Conservation (phyloP, 2,797 vertebrate genomes). For the Cossypha caffra region DNA sequence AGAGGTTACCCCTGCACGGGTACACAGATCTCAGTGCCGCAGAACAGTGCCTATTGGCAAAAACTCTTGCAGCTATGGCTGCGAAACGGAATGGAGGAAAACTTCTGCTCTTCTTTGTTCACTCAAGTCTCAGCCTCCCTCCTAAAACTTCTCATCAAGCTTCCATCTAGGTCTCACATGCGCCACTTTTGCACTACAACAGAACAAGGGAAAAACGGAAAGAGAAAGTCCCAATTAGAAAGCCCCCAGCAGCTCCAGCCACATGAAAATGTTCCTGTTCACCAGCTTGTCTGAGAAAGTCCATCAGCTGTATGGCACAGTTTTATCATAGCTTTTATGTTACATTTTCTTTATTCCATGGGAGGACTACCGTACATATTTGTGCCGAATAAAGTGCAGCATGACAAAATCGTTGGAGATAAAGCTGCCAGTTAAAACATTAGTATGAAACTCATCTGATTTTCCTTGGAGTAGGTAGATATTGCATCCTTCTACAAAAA, state of each 20-base stretch:
- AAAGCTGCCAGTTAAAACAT: background rate
- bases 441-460: background rate
- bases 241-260: background rate
- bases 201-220: background rate
- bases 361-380: background rate
- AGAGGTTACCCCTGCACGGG: background rate
- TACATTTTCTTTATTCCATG: background rate
- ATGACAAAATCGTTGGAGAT: background rate
- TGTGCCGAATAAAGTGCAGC: background rate
- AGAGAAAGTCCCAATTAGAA: background rate
- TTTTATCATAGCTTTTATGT: background rate
- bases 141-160: background rate
- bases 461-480: background rate
- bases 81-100: background rate
- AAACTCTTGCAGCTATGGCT: background rate
- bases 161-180: background rate
- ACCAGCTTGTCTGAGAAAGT: accelerated
- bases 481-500: background rate
- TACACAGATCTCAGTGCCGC: accelerated
- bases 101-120: background rate
- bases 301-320: background rate
- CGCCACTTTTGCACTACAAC: background rate
- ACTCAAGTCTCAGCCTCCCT: accelerated
- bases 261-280: background rate
- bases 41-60: accelerated